Conservation (phyloP, 2,797 vertebrate genomes). For the Antennarius maculatus region DNA sequence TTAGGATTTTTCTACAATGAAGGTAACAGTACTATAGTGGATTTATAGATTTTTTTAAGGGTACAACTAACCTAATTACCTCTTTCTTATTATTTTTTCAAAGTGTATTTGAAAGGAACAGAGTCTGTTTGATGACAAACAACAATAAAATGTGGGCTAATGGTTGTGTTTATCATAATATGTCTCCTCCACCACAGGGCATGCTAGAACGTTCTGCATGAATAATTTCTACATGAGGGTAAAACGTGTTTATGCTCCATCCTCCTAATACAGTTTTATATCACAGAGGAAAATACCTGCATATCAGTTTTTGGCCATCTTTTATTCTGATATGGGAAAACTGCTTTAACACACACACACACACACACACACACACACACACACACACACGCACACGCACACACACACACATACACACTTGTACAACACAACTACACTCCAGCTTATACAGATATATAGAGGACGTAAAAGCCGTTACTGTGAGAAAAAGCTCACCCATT, state of each 20-base stretch:
- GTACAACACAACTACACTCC: background rate
- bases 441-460: no score
- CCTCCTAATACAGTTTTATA: background rate
- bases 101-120: background rate
- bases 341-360: background rate
- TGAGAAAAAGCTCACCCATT: background rate
- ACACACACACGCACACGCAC: no score
- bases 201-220: no score
- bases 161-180: background rate
- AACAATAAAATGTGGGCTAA: background rate
- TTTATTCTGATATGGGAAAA: background rate
- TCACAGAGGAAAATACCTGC: background rate
- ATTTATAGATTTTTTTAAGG: background rate
- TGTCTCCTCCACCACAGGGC: background rate
- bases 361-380: no score
- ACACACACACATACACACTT: background rate
- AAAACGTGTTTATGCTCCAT: background rate
- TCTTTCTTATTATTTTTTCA: no score
- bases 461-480: background rate
- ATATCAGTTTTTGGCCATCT: background rate
- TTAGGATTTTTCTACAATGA: background rate
- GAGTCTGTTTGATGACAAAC: background rate
- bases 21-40: background rate
- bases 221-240: no score
- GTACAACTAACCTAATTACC: no score